A percentile compares a stretch with the other conserved stretches of the same genome.
These are phyloP conservation scores for Solenodon paradoxus DNA, from an alignment of 2,113 vertebrate genomes.

Conservation along the genomic window DNA sequence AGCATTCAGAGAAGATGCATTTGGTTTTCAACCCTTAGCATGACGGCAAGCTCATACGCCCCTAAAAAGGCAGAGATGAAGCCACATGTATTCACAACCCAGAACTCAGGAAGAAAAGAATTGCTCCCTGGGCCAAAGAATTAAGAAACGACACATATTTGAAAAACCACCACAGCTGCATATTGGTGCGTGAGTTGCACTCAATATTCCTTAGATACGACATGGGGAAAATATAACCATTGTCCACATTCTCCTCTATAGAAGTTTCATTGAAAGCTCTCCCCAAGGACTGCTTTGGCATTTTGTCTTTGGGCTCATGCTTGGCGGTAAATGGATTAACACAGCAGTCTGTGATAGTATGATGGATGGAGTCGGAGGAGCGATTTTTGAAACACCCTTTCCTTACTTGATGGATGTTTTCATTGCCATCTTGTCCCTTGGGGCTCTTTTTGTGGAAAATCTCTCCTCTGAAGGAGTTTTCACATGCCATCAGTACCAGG, in stretches of 20 bases:
- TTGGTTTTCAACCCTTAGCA: conserved; percentile 7
- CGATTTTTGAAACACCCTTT: conserved; percentile 67
- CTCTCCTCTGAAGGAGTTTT: conserved; percentile 60
- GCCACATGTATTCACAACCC: not conserved
- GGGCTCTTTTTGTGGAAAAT: conserved; percentile 63
- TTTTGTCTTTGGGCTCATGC: conserved; percentile 47
- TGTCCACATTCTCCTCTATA: not conserved
- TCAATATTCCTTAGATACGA: not conserved
- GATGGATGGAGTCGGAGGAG: conserved; percentile 64
- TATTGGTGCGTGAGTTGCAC: not conserved
- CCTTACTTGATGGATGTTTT: conserved; percentile 69
- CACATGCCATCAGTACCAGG: conserved; percentile 41
- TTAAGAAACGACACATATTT: not conserved
- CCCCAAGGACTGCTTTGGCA: not conserved
- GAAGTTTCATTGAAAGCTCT: conserved; percentile 34
- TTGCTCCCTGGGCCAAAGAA: not conserved
- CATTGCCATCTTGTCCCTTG: conserved; percentile 39
- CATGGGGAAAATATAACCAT: not conserved
- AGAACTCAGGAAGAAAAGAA: not conserved
- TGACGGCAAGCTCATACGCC: not conserved
- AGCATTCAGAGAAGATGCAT: not conserved
- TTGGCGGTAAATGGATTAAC: conserved; percentile 70
- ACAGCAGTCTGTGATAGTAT: conserved; percentile 57
- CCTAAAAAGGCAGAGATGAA: not conserved
- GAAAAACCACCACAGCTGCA: not conserved